Conservation (phyloP, 1,140 invertebrate genomes). For the Drosophila athabasca region DNA sequence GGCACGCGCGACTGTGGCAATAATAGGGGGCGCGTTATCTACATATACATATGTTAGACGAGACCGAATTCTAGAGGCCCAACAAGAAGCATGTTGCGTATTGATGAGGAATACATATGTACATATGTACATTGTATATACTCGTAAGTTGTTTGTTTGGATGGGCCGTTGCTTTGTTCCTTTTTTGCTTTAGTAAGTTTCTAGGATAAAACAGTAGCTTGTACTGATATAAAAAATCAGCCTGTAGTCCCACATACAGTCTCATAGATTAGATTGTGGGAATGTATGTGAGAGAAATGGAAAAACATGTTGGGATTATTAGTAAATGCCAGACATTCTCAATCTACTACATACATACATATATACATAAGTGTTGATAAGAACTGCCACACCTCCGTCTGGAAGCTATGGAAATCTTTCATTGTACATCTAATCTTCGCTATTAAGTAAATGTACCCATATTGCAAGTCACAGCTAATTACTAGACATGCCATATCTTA, state of each 20-base stretch:
- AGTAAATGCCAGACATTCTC: constrained; percentile 17
- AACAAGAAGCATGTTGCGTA: constrained; percentile 35
- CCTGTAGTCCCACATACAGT: neutral
- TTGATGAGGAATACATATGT: constrained; percentile 13
- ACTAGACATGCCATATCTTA: constrained; percentile 40
- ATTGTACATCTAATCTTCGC: constrained; percentile 4
- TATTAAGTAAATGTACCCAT: constrained; percentile 16
- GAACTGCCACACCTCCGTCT: constrained; percentile 42
- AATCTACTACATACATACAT: neutral
- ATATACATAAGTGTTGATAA: constrained; percentile 24
- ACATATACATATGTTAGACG: too few relatives aligned
- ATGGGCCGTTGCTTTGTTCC: neutral
- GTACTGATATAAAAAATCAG: neutral
- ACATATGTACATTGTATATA: too few relatives aligned
- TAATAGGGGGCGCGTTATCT: constrained; percentile 29
- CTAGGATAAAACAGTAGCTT: neutral
- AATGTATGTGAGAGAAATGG: neutral
- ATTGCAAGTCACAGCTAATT: constrained; percentile 37
- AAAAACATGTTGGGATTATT: constrained; percentile 10
- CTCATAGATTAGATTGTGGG: constrained; percentile 25
- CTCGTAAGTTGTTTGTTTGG: constrained; percentile 5
- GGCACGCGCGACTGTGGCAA: constrained; percentile 41
- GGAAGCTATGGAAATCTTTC: constrained; percentile 44
- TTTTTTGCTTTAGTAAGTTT: neutral
- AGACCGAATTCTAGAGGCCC: constrained; percentile 15